Percentiles rank a stretch among this genome's conserved stretches.
These are phyloP conservation scores for Patella depressa DNA, from an alignment of 2,888 invertebrate genomes.

Conservation along the genomic window DNA sequence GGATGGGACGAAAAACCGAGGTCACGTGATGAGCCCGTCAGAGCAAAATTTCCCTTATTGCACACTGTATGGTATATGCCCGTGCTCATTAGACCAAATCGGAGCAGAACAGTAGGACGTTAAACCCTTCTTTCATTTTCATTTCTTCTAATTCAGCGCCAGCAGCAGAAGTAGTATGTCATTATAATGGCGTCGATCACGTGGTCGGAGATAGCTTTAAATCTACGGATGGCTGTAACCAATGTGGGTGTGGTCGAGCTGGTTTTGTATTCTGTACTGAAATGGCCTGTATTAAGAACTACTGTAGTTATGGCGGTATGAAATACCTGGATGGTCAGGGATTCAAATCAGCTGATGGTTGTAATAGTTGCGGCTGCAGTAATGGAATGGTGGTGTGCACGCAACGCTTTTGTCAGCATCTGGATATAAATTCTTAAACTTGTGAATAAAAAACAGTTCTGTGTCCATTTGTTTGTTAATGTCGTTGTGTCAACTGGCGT, in stretches of 20 bases:
- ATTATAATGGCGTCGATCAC: slow-evolving; percentile 19
- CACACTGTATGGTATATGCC: too few species aligned
- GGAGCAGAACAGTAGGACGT: too few species aligned
- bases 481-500: too few species aligned
- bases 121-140: too few species aligned
- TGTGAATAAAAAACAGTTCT: too few species aligned
- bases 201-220: slow-evolving; percentile 23
- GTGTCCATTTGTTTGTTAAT: too few species aligned
- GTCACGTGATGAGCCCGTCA: too few species aligned
- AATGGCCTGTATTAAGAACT: slow-evolving; percentile 20
- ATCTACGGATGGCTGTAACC: slow-evolving; percentile 29
- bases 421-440: too few species aligned
- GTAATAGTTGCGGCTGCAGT: slow-evolving; percentile 16
- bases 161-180: slow-evolving; percentile 9
- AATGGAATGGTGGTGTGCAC: slow-evolving; percentile 13
- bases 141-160: too few species aligned
- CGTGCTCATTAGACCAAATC: too few species aligned
- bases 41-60: too few species aligned
- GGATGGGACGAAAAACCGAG: too few species aligned
- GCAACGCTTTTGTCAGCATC: not conserved
- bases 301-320: slow-evolving; percentile 18
- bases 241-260: slow-evolving; percentile 20
- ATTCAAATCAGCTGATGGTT: slow-evolving; percentile 18
- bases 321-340: slow-evolving; percentile 10
- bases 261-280: slow-evolving; percentile 24